These are phyloP conservation scores for Capreolus pygargus DNA, from an alignment of 2,113 vertebrate genomes.

Conservation along the genomic window DNA sequence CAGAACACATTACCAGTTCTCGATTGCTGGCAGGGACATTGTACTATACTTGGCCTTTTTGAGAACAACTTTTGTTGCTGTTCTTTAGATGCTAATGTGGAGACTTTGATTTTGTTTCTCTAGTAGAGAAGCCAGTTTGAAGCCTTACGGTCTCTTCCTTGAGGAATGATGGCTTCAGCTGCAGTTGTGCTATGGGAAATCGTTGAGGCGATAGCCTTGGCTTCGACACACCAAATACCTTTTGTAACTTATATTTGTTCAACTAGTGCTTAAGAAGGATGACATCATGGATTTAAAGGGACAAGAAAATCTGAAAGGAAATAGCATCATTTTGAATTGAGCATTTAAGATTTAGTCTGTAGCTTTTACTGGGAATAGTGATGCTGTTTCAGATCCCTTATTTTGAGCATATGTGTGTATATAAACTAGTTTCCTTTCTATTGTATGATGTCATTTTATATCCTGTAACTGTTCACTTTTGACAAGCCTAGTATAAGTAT, in stretches of 20 bases:
- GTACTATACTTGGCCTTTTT: not conserved
- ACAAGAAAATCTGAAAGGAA: not conserved
- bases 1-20: not conserved
- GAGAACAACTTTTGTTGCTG: conserved; percentile 23
- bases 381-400: not conserved
- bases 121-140: not conserved
- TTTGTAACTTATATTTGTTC: conserved; percentile 46
- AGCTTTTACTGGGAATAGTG: not conserved
- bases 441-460: not conserved
- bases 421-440: not conserved
- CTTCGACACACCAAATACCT: not conserved
- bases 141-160: not conserved
- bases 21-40: not conserved
- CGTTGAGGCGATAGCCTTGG: conserved; percentile 9
- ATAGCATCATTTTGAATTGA: not conserved
- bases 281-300: conserved; percentile 31
- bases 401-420: conserved; percentile 1
- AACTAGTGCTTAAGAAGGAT: conserved; percentile 37
- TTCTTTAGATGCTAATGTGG: not conserved
- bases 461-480: not conserved
- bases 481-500: not conserved
- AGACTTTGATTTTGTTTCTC: not conserved
- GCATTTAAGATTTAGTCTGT: not conserved
- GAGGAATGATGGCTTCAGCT: not conserved
- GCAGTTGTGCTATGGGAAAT: not conserved